A percentile compares a stretch with the other conserved stretches of the same genome.
Evolutionary conservation across 1,140 invertebrate species (phyloP).

Genomic region (Nixonia krombeini): DNA sequence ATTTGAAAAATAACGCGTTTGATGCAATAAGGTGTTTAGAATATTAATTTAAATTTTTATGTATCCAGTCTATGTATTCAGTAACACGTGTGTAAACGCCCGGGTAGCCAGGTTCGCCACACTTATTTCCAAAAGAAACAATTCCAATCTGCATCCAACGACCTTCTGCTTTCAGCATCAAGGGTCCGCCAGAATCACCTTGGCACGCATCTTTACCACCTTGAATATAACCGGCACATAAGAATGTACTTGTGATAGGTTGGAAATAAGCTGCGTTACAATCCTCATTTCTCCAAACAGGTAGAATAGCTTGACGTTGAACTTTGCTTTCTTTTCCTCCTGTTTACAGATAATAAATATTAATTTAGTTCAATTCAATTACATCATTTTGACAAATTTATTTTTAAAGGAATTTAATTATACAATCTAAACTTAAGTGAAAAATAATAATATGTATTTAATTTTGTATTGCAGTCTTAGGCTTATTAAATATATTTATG

Average conservation of each 20-base stretch:
- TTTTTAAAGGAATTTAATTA: too few species aligned
- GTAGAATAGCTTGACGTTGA: conserved; percentile 86
- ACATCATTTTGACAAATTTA: not conserved
- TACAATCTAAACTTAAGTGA: too few species aligned
- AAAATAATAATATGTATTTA: too few species aligned
- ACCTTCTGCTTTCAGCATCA: conserved; percentile 83
- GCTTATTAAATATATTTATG: too few species aligned
- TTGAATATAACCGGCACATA: conserved; percentile 91
- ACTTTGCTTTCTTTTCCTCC: conserved; percentile 87
- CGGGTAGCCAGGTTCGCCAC: conserved; percentile 88
- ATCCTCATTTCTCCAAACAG: conserved; percentile 92
- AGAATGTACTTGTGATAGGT: conserved; percentile 90
- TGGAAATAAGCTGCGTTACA: conserved; percentile 93
- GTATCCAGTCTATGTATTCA: conserved; percentile 76
- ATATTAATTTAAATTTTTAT: conserved; percentile 61
- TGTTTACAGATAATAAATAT: conserved; percentile 40
- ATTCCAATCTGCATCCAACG: conserved; percentile 90
- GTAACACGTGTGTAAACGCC: conserved; percentile 83
- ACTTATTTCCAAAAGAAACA: conserved; percentile 93
- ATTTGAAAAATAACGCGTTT: too few species aligned
- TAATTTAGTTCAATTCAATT: not conserved
- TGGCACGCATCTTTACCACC: conserved; percentile 95
- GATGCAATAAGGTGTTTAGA: too few species aligned
- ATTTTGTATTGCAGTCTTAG: too few species aligned
- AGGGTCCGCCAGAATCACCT: conserved; percentile 82